Evolutionary conservation across 2,888 invertebrate species (phyloP).

Genomic region (Papilio elwesi): DNA sequence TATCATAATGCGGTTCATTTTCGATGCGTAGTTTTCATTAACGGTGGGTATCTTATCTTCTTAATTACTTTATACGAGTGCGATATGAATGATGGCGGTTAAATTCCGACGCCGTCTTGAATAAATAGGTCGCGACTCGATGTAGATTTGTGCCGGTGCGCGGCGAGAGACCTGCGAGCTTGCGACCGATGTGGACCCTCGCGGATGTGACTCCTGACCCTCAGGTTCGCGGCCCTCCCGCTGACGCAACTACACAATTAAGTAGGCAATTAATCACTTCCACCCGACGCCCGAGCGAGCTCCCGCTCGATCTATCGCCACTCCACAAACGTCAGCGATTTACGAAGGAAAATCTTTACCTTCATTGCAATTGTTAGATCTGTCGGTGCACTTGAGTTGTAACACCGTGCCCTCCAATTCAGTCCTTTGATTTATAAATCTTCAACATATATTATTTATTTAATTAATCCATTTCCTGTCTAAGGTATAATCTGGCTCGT

Average conservation of each 20-base stretch:
- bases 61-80: slow-evolving; percentile 30
- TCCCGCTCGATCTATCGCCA: slow-evolving; percentile 23
- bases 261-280: slow-evolving; percentile 43
- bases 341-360: background rate
- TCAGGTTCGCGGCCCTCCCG: slow-evolving; percentile 24
- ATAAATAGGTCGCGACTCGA: slow-evolving; percentile 28
- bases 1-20: slow-evolving; percentile 25
- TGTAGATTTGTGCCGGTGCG: background rate
- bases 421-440: background rate
- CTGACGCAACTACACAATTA: slow-evolving; percentile 41
- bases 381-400: too few relatives aligned
- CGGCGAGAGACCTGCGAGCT: background rate
- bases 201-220: slow-evolving; percentile 28
- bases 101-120: slow-evolving; percentile 24
- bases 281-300: slow-evolving; percentile 36
- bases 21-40: slow-evolving; percentile 36
- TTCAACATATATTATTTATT: background rate
- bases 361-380: background rate
- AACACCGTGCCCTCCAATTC: background rate
- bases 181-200: background rate
- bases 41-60: slow-evolving; percentile 34
- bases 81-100: slow-evolving; percentile 18
- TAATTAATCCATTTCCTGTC: background rate
- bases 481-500: background rate
- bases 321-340: slow-evolving; percentile 3